phyloP scores from a whole-genome alignment of 2,797 vertebrate species.

The Sandelia bainsii region DNA sequence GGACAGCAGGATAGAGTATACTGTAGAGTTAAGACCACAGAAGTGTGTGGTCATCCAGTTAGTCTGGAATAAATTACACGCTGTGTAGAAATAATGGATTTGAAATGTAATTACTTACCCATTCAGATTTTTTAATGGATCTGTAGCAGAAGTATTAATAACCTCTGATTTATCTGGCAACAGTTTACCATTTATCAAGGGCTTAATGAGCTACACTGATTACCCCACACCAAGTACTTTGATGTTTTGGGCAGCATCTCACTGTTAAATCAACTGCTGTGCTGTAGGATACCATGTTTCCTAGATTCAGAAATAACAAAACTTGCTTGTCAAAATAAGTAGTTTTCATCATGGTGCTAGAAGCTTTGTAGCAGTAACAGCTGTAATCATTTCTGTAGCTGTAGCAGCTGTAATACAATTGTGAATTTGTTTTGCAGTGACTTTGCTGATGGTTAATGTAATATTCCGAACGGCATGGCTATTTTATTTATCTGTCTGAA shows the following conservation, averaged over 20 bases:
- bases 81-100: constrained; percentile 8
- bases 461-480: background rate
- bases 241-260: constrained; percentile 13
- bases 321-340: background rate
- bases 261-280: constrained; percentile 14
- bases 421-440: background rate
- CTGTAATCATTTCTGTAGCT: background rate
- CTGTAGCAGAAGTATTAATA: constrained; percentile 7
- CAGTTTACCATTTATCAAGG: constrained; percentile 16
- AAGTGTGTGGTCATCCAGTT: background rate
- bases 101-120: constrained; percentile 13
- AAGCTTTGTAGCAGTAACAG: background rate
- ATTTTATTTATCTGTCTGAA: constrained; percentile 28
- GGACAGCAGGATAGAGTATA: background rate
- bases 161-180: constrained; percentile 22
- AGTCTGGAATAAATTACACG: background rate
- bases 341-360: background rate
- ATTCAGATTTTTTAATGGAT: constrained; percentile 23
- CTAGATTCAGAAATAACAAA: background rate
- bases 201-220: constrained; percentile 31
- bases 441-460: background rate
- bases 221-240: background rate
- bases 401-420: background rate
- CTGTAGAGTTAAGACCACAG: background rate
- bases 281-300: background rate